phyloP scores from a whole-genome alignment of 30 jellyfish, hydroid and myxozoan genomes.

The Aurelia aurita complex sp. Pacific region DNA sequence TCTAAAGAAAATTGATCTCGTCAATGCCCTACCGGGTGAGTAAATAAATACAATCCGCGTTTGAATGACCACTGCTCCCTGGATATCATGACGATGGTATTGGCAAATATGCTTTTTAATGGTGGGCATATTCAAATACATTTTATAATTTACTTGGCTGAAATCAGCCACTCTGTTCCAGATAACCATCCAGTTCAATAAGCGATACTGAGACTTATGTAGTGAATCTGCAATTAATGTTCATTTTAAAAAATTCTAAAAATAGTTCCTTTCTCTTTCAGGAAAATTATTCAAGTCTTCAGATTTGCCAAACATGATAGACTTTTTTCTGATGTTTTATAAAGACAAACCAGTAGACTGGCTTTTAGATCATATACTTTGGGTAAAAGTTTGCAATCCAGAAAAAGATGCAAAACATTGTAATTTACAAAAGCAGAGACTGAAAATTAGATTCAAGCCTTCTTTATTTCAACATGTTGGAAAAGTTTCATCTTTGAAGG shows the following conservation, averaged over 20 bases:
- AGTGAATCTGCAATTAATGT: too few relatives aligned
- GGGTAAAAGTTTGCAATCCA: conserved; percentile 96
- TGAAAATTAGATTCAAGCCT: conserved; percentile 88
- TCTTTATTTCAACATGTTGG: conserved; percentile 96
- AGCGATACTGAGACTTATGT: too few relatives aligned
- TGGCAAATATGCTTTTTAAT: too few relatives aligned
- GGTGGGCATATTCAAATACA: too few relatives aligned
- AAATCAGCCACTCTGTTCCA: too few relatives aligned
- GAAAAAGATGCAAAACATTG: conserved; percentile 88
- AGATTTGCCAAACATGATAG: conserved; percentile 71
- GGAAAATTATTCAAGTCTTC: conserved; percentile 82
- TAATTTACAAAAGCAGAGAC: conserved; percentile 55
- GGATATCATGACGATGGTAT: too few relatives aligned
- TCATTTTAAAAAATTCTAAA: not conserved
- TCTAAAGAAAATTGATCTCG: too few relatives aligned
- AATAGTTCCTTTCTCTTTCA: conserved; percentile 11
- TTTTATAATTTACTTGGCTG: too few relatives aligned
- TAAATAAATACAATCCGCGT: too few relatives aligned
- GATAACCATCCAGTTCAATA: too few relatives aligned
- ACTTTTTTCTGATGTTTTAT: conserved; percentile 80
- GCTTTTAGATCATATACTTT: conserved; percentile 88
- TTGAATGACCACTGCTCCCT: too few relatives aligned
- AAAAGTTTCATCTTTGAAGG: conserved; percentile 88
- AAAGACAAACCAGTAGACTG: conserved; percentile 96
- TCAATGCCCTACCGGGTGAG: too few relatives aligned